These are phyloP conservation scores for Ctena decussata DNA, from an alignment of 2,888 invertebrate genomes.

Conservation along the genomic window DNA sequence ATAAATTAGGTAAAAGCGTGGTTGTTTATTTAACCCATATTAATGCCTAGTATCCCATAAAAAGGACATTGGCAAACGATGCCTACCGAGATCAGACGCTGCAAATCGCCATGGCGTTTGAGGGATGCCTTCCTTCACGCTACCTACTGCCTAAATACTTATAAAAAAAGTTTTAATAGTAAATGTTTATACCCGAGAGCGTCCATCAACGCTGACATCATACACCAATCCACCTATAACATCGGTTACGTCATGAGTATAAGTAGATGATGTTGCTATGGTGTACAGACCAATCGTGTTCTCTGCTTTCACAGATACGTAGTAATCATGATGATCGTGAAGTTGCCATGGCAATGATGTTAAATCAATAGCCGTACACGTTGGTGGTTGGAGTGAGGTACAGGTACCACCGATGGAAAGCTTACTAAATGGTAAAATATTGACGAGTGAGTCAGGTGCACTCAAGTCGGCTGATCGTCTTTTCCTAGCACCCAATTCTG, in stretches of 20 bases:
- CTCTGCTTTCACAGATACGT: slow-evolving; percentile 62
- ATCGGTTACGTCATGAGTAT: slow-evolving; percentile 58
- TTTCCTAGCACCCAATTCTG: no score
- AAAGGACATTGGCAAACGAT: no score
- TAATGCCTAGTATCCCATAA: no score
- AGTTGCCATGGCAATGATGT: slow-evolving; percentile 50
- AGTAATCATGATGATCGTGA: slow-evolving; percentile 61
- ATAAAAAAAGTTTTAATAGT: no score
- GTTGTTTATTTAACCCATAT: no score
- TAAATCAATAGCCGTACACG: slow-evolving; percentile 50
- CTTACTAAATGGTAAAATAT: slow-evolving; percentile 25
- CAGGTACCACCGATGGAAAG: slow-evolving; percentile 44
- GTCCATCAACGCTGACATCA: slow-evolving; percentile 45
- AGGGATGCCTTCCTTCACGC: no score
- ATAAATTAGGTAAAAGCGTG: no score
- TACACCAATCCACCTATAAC: slow-evolving; percentile 61
- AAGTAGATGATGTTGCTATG: slow-evolving; percentile 51
- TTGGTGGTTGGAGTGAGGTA: background rate
- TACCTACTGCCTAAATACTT: no score
- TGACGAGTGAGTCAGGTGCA: background rate
- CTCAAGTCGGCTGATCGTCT: background rate
- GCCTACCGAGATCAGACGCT: no score
- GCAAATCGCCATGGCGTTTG: no score
- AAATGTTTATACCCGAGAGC: no score
- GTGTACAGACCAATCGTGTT: slow-evolving; percentile 57